These are phyloP conservation scores for Brienomyrus longianalis DNA, from an alignment of 2,113 vertebrate species.

Conservation along the genomic window DNA sequence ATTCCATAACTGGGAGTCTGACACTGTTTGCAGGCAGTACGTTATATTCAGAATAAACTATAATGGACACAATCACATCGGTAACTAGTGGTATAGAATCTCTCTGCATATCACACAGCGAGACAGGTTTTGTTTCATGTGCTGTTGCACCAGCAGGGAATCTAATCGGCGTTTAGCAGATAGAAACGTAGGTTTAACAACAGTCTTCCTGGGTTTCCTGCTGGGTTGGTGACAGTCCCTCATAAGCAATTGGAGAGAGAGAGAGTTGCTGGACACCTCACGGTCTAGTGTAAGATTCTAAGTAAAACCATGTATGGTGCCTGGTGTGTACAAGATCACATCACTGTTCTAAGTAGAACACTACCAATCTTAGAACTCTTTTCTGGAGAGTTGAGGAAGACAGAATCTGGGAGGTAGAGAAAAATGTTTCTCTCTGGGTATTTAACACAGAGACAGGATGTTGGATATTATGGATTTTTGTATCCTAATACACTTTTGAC, in stretches of 20 bases:
- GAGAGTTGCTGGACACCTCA: not conserved
- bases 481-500: not conserved
- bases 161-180: not conserved
- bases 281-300: not conserved
- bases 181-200: not conserved
- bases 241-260: not conserved
- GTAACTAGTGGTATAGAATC: not conserved
- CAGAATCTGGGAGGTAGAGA: not conserved
- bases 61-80: not conserved
- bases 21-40: not conserved
- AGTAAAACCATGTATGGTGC: not conserved
- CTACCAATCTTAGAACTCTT: not conserved
- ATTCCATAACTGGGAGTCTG: not conserved
- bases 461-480: not conserved
- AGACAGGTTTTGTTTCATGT: not conserved
- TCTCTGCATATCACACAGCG: not conserved
- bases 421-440: not conserved
- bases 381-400: not conserved
- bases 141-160: not conserved
- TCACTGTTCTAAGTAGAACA: not conserved
- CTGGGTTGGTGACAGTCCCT: not conserved
- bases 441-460: not conserved
- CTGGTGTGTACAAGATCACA: not conserved
- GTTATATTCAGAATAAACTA: not conserved
- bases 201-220: not conserved